These are phyloP conservation scores for Nomada goodeniana DNA, from an alignment of 2,888 invertebrate species.

Conservation along the genomic window DNA sequence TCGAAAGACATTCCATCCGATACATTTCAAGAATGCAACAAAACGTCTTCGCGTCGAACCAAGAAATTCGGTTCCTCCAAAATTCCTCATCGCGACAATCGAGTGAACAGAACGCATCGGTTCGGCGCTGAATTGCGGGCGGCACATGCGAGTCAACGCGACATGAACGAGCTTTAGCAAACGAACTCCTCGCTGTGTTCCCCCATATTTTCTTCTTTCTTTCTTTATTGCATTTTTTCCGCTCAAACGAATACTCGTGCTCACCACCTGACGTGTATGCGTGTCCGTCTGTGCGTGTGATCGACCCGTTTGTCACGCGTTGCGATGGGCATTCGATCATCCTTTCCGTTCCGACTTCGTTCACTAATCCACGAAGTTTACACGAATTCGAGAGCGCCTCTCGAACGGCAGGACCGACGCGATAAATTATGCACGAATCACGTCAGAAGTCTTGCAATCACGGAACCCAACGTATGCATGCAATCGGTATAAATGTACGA, in stretches of 20 bases:
- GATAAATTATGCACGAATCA: background rate
- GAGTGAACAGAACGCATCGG: conserved; percentile 31
- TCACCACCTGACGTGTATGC: conserved; percentile 61
- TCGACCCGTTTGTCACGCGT: conserved; percentile 22
- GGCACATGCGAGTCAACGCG: conserved; percentile 6
- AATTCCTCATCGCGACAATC: background rate
- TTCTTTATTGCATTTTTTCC: conserved; percentile 11
- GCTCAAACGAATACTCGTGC: conserved; percentile 54
- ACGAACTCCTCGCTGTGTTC: conserved; percentile 25
- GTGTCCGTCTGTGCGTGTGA: conserved; percentile 57
- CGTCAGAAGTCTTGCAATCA: background rate
- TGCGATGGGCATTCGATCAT: conserved; percentile 38
- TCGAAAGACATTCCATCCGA: no score
- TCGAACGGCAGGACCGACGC: background rate
- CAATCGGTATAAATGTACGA: conserved; percentile 28
- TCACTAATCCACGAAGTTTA: background rate
- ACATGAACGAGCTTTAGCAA: conserved; percentile 33
- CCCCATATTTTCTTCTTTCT: conserved; percentile 57
- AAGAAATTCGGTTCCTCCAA: no score
- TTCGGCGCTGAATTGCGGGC: conserved; percentile 12
- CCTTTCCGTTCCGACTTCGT: background rate
- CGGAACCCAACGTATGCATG: conserved; percentile 34
- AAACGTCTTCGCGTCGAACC: background rate
- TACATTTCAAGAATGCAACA: background rate
- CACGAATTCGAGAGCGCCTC: background rate